Percentiles rank a stretch among this genome's conserved stretches.
Evolutionary conservation across 1,140 invertebrate species (phyloP).

Genomic region (Neuroterus valhalla): DNA sequence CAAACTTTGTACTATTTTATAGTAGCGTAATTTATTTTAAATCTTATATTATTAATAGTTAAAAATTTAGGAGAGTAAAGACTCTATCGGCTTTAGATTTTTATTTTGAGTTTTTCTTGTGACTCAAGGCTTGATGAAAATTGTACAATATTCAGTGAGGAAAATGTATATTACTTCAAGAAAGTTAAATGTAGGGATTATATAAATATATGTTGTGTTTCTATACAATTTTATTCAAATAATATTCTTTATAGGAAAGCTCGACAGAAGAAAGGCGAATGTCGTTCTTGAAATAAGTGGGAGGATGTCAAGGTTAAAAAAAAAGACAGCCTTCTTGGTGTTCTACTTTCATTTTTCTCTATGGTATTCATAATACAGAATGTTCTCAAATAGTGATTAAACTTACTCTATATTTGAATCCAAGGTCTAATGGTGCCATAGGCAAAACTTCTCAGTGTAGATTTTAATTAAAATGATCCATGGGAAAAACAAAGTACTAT

Average conservation of each 20-base stretch:
- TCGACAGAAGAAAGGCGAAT: background rate
- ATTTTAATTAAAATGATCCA: slow-evolving; percentile 14
- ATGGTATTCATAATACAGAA: background rate
- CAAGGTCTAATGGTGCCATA: background rate
- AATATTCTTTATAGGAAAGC: background rate
- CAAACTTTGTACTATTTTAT: slow-evolving; percentile 9
- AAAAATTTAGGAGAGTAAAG: background rate
- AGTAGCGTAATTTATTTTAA: slow-evolving; percentile 1
- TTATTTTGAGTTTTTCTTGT: background rate
- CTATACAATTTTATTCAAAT: slow-evolving; percentile 32
- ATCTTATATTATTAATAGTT: slow-evolving; percentile 17
- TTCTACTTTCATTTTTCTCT: slow-evolving; percentile 6
- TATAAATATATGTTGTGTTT: slow-evolving; percentile 36
- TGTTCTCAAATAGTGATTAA: background rate
- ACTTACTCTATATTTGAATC: background rate
- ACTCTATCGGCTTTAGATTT: background rate
- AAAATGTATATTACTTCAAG: too few species aligned
- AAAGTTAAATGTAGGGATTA: background rate
- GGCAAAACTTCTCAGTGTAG: background rate
- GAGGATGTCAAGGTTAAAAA: background rate
- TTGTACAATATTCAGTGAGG: background rate
- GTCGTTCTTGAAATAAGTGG: too few species aligned
- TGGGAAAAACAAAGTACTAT: background rate
- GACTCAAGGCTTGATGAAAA: background rate
- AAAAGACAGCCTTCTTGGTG: background rate